Percentiles rank a stretch among this genome's conserved stretches.
Conservation (phyloP, 2,113 vertebrate genomes). For the Henicopernis longicauda region DNA sequence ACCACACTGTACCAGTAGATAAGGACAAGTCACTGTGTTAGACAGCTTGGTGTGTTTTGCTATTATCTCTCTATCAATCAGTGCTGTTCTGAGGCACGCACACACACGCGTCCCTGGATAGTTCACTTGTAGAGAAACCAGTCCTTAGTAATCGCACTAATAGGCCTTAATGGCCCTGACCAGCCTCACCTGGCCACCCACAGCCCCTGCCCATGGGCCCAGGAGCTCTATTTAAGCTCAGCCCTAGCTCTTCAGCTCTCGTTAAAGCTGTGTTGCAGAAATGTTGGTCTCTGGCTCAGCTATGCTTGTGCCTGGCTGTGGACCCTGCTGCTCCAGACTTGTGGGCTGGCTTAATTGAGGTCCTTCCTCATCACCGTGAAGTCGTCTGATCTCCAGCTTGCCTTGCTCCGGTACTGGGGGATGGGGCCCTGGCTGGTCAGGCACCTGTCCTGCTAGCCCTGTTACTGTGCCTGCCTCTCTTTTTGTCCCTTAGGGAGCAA, state of each 20-base stretch:
- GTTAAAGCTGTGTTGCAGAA: rapidly evolving
- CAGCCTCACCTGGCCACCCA: neutral
- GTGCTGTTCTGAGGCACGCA: neutral
- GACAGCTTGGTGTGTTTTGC: neutral
- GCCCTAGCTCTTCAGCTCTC: too few species aligned
- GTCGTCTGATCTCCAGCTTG: neutral
- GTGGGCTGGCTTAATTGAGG: neutral
- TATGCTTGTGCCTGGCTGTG: rapidly evolving
- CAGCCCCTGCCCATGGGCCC: neutral
- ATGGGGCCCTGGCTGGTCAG: neutral
- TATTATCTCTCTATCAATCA: neutral
- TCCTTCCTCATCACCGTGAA: neutral
- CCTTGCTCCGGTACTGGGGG: neutral
- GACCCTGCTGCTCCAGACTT: neutral
- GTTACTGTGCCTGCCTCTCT: neutral
- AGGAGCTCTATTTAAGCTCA: neutral
- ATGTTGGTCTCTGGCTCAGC: neutral
- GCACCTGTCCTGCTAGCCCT: neutral
- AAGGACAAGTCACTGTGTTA: neutral
- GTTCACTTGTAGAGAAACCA: neutral
- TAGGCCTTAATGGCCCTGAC: neutral
- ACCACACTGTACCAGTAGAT: neutral
- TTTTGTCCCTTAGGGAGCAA: neutral
- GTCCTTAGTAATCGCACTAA: neutral
- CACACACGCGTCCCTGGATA: neutral